Conservation (phyloP, 2,113 vertebrate genomes). For the Ptilonorhynchus violaceus region DNA sequence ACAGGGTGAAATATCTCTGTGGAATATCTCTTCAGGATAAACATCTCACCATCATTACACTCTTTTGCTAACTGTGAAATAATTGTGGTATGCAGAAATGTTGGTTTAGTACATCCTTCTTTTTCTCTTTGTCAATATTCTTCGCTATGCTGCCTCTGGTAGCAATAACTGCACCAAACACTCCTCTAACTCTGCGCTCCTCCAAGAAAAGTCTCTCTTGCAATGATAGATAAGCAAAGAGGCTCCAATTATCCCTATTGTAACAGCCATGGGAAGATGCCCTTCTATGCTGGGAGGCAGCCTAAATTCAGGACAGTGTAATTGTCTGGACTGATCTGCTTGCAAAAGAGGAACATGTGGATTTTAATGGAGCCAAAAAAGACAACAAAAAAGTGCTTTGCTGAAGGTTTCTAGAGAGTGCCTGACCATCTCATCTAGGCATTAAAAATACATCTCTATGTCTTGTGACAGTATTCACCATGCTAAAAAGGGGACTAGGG, state of each 20-base stretch:
- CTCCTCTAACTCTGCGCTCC: neutral
- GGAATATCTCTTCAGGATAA: neutral
- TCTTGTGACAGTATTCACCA: neutral
- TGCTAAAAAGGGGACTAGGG: neutral
- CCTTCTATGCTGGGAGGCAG: neutral
- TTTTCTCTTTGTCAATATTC: slow-evolving; percentile 35
- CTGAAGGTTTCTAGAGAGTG: neutral
- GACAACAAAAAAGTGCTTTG: neutral
- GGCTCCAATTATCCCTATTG: slow-evolving; percentile 10
- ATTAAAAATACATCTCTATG: neutral
- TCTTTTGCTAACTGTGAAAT: slow-evolving; percentile 18
- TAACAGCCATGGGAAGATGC: slow-evolving; percentile 7
- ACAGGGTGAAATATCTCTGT: neutral
- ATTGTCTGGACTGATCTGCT: neutral
- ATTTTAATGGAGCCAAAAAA: neutral
- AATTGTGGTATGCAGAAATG: slow-evolving; percentile 9
- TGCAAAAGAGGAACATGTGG: neutral
- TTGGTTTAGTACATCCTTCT: slow-evolving; percentile 11
- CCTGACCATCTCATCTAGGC: neutral
- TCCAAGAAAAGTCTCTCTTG: slow-evolving; percentile 26
- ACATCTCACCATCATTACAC: neutral
- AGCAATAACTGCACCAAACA: neutral
- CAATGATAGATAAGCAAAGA: slow-evolving; percentile 49
- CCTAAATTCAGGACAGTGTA: neutral
- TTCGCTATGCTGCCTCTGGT: slow-evolving; percentile 27